Conservation (phyloP, 2,888 invertebrate species). For the Junonia oenone region DNA sequence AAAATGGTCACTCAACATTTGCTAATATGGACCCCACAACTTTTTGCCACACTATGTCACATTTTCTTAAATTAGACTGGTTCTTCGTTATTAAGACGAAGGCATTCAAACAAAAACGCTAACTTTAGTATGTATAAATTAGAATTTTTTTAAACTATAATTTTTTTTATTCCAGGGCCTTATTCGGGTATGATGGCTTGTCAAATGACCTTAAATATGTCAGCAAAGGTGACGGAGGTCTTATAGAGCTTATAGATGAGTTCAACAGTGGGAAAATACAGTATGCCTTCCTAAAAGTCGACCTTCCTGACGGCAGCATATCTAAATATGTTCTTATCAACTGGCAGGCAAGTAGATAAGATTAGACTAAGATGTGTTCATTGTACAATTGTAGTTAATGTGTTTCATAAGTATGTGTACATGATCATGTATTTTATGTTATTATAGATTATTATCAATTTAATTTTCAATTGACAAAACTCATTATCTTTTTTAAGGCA, state of each 20-base stretch:
- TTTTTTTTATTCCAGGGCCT: slow-evolving; percentile 83
- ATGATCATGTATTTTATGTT: neutral
- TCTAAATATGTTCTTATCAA: slow-evolving; percentile 95
- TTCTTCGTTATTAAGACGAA: no score
- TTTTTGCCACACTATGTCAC: no score
- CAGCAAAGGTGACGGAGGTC: slow-evolving; percentile 88
- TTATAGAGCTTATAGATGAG: slow-evolving; percentile 92
- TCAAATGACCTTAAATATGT: slow-evolving; percentile 91
- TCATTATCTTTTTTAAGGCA: no score
- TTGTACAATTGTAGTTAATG: neutral
- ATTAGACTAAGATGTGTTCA: slow-evolving; percentile 14
- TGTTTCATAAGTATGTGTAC: neutral
- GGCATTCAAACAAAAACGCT: no score
- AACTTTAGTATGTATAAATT: no score
- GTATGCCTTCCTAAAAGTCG: slow-evolving; percentile 94
- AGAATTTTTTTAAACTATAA: no score
- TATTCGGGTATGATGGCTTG: slow-evolving; percentile 95
- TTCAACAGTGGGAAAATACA: slow-evolving; percentile 95
- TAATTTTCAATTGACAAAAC: no score
- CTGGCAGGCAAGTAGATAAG: slow-evolving; percentile 83
- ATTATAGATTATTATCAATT: neutral
- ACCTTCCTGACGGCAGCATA: slow-evolving; percentile 91
- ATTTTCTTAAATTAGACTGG: no score
- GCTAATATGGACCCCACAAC: no score
- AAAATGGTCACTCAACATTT: no score